These are phyloP conservation scores for Drosophila triauraria DNA, from an alignment of 1,140 invertebrate genomes.

Conservation along the genomic window DNA sequence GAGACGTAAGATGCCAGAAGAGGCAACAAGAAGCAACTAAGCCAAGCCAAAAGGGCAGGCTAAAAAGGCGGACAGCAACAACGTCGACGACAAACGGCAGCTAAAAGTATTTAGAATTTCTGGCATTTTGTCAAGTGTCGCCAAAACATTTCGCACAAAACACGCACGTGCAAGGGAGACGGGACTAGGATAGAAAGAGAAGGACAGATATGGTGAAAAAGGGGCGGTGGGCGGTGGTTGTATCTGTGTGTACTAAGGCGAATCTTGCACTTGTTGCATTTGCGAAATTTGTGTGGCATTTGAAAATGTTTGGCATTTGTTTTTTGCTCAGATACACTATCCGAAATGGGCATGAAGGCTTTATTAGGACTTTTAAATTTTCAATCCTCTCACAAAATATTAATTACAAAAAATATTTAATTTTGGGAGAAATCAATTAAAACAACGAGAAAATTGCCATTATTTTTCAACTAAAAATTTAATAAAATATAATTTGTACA, in stretches of 20 bases:
- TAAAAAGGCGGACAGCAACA: conserved; percentile 57
- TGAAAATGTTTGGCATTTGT: conserved; percentile 68
- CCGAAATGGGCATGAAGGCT: not conserved
- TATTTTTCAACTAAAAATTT: too few species aligned
- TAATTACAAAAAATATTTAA: not conserved
- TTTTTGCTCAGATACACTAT: conserved; percentile 23
- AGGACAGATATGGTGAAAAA: conserved; percentile 4
- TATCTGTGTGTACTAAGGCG: conserved; percentile 23
- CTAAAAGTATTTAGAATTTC: conserved; percentile 84
- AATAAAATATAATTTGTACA: too few species aligned
- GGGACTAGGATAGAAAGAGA: not conserved
- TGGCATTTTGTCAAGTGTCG: conserved; percentile 85
- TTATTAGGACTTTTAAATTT: not conserved
- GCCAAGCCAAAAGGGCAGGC: conserved; percentile 51
- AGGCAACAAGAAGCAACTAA: conserved; percentile 35
- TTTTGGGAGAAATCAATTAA: too few species aligned
- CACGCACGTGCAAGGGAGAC: conserved; percentile 39
- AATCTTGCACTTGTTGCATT: conserved; percentile 75
- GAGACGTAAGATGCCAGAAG: conserved; percentile 4
- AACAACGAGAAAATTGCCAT: too few species aligned
- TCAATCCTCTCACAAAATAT: not conserved
- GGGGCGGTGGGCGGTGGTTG: conserved; percentile 3
- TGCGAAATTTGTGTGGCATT: conserved; percentile 65
- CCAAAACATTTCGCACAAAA: conserved; percentile 77
- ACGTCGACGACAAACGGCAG: conserved; percentile 65